Evolutionary conservation across 2,797 vertebrate species (phyloP).

Genomic region (Dromococcyx pavoninus): DNA sequence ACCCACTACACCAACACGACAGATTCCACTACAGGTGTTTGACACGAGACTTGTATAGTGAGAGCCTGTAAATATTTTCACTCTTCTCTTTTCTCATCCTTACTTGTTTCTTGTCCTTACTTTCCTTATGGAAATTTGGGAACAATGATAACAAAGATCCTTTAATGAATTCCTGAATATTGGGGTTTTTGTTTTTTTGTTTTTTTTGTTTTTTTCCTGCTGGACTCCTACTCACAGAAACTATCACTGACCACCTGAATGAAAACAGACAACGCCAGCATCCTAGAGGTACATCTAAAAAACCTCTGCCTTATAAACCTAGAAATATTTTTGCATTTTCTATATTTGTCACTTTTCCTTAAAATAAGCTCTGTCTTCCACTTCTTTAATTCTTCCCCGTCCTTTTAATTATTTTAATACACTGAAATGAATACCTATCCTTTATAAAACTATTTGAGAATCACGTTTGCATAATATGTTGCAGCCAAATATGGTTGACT

Average conservation of each 20-base stretch:
- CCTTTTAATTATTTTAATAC: neutral
- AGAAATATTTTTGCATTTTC: neutral
- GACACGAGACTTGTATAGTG: neutral
- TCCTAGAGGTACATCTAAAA: neutral
- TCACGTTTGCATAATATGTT: neutral
- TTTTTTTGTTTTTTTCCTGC: neutral
- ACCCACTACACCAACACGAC: neutral
- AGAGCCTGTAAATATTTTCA: neutral
- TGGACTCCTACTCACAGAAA: neutral
- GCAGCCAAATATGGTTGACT: neutral
- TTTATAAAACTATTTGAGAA: neutral
- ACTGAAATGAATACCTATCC: neutral
- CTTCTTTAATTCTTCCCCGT: neutral
- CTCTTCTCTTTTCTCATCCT: neutral
- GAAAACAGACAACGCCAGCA: neutral
- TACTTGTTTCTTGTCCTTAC: neutral
- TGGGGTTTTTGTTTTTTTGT: fast-evolving
- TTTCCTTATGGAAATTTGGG: neutral
- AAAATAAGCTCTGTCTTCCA: neutral
- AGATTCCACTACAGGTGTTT: fast-evolving
- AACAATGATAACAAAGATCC: neutral
- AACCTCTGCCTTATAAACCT: neutral
- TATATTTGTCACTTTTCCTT: neutral
- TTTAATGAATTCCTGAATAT: neutral
- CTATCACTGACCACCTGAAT: neutral